A percentile compares a stretch with the other conserved stretches of the same genome.
Evolutionary conservation across 2,797 vertebrate species (phyloP).

Genomic region (Huso huso): DNA sequence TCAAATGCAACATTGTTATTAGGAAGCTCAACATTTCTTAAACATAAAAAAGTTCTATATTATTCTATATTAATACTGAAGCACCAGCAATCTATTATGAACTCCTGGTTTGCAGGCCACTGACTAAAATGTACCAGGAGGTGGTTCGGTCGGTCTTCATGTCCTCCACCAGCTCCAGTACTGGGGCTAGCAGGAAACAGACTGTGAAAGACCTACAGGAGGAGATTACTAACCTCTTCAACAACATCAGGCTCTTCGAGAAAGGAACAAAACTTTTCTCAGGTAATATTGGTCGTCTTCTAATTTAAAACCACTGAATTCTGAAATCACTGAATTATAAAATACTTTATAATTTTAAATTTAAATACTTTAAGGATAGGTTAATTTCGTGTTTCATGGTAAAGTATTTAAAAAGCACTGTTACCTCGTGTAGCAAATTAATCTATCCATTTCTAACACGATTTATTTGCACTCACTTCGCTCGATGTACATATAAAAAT

Average conservation of each 20-base stretch:
- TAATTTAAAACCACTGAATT: too few species aligned
- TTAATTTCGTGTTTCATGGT: too few species aligned
- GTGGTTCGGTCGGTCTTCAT: slow-evolving; percentile 75
- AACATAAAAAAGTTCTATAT: slow-evolving; percentile 11
- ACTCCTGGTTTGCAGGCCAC: slow-evolving; percentile 61
- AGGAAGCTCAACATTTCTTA: too few species aligned
- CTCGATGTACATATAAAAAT: too few species aligned
- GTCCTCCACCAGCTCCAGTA: slow-evolving; percentile 66
- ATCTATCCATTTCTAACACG: too few species aligned
- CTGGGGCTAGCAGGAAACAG: slow-evolving; percentile 73
- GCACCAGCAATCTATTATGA: not conserved
- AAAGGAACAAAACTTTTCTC: slow-evolving; percentile 81
- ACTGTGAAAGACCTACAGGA: slow-evolving; percentile 90
- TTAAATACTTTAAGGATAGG: too few species aligned
- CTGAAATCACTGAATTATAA: too few species aligned
- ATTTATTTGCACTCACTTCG: too few species aligned
- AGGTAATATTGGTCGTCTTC: slow-evolving; percentile 49
- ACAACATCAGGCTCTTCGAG: slow-evolving; percentile 85
- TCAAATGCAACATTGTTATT: too few species aligned
- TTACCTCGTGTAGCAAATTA: too few species aligned
- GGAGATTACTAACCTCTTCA: slow-evolving; percentile 82
- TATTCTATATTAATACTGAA: slow-evolving; percentile 39
- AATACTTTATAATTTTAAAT: too few species aligned
- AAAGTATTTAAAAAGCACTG: too few species aligned
- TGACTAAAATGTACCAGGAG: slow-evolving; percentile 81